Base-by-base conservation (phyloP, 2,888 invertebrate genomes). In the Rhamphomyia laevipes region DNA sequence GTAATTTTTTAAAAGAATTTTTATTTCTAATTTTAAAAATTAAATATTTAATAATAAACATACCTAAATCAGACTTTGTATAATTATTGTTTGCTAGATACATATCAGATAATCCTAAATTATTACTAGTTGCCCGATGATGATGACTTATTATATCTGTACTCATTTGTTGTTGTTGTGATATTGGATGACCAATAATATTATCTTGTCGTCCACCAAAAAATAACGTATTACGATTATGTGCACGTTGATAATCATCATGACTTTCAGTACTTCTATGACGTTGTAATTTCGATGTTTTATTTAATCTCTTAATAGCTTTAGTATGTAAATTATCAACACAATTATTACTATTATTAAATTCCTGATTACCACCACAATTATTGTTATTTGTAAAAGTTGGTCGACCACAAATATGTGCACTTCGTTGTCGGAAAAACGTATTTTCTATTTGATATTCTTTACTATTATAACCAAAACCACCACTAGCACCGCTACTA, bases 11-110 rank as follows among this genome's bases (percentile, higher is more conserved):
- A n/a, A n/a, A n/a, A n/a, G n/a, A n/a, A n/a, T n/a, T n/a, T n/a
- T n/a, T n/a, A n/a, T n/a, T n/a, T n/a, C n/a, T 7, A 10, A n/a
- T 13, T 27, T 27, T 9, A 27, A 27, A 27, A 27, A 27, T 27
- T 7, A 27, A 2, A 7, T 27, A 27, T 27, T 2, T 27, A 27
- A 9, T 27, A 27, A 27, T 27, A n/a, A n/a, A n/a, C n/a, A 7
- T 70, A 44, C 66, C 68, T 49, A 70, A 57, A 55, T 71, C 71
- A 13, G 70, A 71, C 59, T 70, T 71, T 44, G 69, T 68, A 48
- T 66, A 70, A 50, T 66, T 66, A 46, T 64, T 66, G 50, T 66
- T 65, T 54, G 68, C 69, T 47, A 70, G 60, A 55, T 66, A 71
- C 46, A 70, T 65, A 55, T 69, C 67, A 16, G 68, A 67, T 3